phyloP scores from a whole-genome alignment of 2,888 invertebrate genomes.

The Bombylius discolor region DNA sequence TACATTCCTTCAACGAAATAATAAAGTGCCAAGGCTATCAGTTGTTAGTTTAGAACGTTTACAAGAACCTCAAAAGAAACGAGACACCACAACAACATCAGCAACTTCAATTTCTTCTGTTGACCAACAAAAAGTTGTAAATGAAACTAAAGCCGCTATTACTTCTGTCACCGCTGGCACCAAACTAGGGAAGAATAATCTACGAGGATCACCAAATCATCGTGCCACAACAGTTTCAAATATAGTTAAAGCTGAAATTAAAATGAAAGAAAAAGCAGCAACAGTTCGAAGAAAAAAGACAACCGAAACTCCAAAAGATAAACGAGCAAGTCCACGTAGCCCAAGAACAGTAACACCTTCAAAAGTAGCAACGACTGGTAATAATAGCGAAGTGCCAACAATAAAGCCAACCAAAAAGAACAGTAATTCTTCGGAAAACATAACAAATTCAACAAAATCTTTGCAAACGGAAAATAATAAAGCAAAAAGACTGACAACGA shows the following conservation, averaged over 20 bases:
- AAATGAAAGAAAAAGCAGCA: not conserved
- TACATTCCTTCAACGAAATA: constrained; percentile 48
- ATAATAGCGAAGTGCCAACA: not conserved
- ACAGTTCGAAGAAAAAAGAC: not conserved
- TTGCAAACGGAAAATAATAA: not conserved
- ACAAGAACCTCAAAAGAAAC: constrained; percentile 29
- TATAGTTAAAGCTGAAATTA: not conserved
- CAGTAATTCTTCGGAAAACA: not conserved
- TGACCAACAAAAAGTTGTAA: too few relatives aligned
- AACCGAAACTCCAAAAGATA: not conserved
- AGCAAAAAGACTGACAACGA: not conserved
- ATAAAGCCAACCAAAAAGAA: not conserved
- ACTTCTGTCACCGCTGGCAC: too few relatives aligned
- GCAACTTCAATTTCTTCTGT: not conserved
- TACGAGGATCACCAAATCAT: not conserved
- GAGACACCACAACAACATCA: not conserved
- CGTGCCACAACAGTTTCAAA: not conserved
- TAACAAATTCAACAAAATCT: not conserved
- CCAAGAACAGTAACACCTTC: not conserved
- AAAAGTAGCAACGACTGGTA: not conserved
- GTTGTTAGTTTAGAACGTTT: constrained; percentile 48
- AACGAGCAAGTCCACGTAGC: not conserved
- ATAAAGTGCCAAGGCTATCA: constrained; percentile 42
- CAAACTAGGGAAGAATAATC: not conserved
- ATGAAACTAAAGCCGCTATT: too few relatives aligned